Evolutionary conservation across 1,140 invertebrate genomes (phyloP).

Genomic region (Chironomus tepperi): DNA sequence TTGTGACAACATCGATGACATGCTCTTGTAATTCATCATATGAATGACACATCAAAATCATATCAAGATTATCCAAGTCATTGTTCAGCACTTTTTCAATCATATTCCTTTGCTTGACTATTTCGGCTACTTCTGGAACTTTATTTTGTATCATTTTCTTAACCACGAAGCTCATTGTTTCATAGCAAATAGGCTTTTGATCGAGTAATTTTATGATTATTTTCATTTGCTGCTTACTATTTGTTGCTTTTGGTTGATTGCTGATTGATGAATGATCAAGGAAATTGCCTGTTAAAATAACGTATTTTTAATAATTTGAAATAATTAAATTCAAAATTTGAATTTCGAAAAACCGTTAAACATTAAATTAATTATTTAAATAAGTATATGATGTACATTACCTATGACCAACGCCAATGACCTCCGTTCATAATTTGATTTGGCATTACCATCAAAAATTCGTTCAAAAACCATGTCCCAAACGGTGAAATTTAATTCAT

Average conservation of each 20-base stretch:
- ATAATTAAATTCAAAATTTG: no score
- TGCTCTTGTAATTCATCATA: not conserved
- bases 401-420: not conserved
- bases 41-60: not conserved
- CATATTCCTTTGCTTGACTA: not conserved
- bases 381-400: not conserved
- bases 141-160: not conserved
- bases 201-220: no score
- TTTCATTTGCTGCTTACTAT: no score
- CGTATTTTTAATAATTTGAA: no score
- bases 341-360: not conserved
- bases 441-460: not conserved
- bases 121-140: not conserved
- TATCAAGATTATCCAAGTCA: not conserved
- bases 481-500: not conserved
- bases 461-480: not conserved
- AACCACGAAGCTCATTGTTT: not conserved
- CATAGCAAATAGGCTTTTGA: not conserved
- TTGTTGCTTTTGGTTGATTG: no score
- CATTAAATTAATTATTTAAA: not conserved
- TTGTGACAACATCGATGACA: not conserved
- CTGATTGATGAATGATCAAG: no score
- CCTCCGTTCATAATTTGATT: not conserved
- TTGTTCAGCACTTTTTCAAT: not conserved
- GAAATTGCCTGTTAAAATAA: no score